phyloP scores from a whole-genome alignment of 2,113 vertebrate species.

The Rallus limicola region DNA sequence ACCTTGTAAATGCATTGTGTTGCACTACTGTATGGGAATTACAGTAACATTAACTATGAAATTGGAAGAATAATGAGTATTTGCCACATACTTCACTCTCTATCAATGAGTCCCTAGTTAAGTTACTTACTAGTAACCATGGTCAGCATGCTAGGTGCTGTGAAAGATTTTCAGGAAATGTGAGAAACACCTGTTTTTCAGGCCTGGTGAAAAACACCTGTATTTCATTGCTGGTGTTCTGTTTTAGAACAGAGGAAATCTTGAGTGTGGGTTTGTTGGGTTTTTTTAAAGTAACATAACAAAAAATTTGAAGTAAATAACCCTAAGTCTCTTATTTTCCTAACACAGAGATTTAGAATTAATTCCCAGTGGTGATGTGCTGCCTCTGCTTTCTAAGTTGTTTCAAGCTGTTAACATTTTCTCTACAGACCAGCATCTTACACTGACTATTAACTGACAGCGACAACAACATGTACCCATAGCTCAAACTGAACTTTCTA shows the following conservation, averaged over 20 bases:
- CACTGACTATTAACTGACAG: rapidly evolving
- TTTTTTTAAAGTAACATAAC: background rate
- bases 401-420: background rate
- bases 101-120: background rate
- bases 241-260: background rate
- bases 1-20: background rate
- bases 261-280: background rate
- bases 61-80: background rate
- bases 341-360: background rate
- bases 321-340: background rate
- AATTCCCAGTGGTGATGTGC: background rate
- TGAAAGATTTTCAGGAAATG: background rate
- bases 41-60: background rate
- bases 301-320: background rate
- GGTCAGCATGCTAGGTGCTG: background rate
- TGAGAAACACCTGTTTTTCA: too few relatives aligned
- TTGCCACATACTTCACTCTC: background rate
- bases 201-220: too few relatives aligned
- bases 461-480: background rate
- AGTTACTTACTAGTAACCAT: background rate
- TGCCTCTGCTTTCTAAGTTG: background rate
- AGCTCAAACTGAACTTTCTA: background rate
- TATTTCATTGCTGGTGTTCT: background rate
- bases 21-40: background rate
- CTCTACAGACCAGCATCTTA: background rate